phyloP scores from a whole-genome alignment of 2,888 invertebrate genomes.

The Drosophila tanythrix region DNA sequence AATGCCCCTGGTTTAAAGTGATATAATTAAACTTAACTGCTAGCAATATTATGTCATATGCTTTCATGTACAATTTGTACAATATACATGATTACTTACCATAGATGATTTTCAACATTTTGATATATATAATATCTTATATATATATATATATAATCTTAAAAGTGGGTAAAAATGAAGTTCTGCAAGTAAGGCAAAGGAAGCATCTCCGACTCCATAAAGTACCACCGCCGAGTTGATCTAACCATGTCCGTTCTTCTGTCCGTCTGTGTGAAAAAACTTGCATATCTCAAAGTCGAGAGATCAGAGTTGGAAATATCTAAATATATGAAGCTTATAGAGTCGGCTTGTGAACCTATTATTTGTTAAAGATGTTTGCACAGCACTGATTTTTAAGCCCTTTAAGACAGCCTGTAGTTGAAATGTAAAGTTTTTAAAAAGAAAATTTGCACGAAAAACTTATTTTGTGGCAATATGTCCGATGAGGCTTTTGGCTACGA shows the following conservation, averaged over 20 bases:
- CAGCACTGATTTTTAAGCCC: neutral
- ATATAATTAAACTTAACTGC: neutral
- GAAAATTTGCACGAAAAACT: slow-evolving; percentile 2
- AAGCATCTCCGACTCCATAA: neutral
- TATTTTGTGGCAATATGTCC: slow-evolving; percentile 13
- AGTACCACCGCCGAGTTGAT: too few relatives aligned
- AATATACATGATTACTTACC: neutral
- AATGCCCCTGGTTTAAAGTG: neutral
- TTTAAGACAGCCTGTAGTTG: neutral
- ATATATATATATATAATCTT: neutral
- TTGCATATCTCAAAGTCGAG: neutral
- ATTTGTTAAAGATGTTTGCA: neutral
- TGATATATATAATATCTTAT: too few relatives aligned
- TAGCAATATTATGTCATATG: neutral
- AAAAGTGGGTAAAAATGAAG: neutral
- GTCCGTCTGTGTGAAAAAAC: too few relatives aligned
- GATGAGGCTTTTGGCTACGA: slow-evolving; percentile 38
- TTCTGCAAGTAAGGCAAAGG: neutral
- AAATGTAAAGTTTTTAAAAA: slow-evolving; percentile 1
- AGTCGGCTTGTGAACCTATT: neutral
- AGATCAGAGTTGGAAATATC: neutral
- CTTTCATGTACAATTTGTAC: neutral
- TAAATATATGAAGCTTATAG: neutral
- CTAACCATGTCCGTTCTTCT: too few relatives aligned
- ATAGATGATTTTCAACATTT: neutral